Percentiles rank a stretch among this genome's conserved stretches.
Conservation (phyloP, 2,113 vertebrate genomes). For the Centropus bengalensis region DNA sequence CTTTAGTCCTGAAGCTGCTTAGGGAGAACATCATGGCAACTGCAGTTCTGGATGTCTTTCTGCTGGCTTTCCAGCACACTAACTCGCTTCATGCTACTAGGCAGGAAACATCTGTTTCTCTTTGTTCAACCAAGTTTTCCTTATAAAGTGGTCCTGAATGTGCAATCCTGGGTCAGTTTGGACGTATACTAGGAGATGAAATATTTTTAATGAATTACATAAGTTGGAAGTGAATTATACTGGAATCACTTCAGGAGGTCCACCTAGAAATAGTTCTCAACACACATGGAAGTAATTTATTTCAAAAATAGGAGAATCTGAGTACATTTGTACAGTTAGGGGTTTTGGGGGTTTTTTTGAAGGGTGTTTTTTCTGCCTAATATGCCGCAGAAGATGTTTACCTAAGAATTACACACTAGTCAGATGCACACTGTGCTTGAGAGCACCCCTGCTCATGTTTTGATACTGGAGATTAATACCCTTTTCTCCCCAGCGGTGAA, state of each 20-base stretch:
- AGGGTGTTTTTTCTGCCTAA: neutral
- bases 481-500: neutral
- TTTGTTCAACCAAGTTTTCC: constrained; percentile 19
- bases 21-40: neutral
- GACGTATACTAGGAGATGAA: constrained; percentile 9
- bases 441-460: neutral
- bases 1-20: neutral
- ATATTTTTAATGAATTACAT: constrained; percentile 30
- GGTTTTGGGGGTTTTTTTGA: neutral
- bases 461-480: neutral
- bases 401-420: neutral
- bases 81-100: neutral
- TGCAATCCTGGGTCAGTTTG: constrained; percentile 23
- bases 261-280: constrained; percentile 27
- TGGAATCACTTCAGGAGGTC: constrained; percentile 47
- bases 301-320: constrained; percentile 15
- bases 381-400: constrained; percentile 19
- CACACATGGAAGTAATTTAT: constrained; percentile 54
- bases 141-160: constrained; percentile 32
- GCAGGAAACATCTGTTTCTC: constrained; percentile 63
- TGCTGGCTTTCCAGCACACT: neutral
- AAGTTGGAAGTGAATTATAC: constrained; percentile 32
- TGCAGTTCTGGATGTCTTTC: neutral
- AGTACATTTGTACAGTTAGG: neutral
- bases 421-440: neutral